Evolutionary conservation across 2,113 vertebrate genomes (phyloP).

Genomic region (Phocoena sinus): DNA sequence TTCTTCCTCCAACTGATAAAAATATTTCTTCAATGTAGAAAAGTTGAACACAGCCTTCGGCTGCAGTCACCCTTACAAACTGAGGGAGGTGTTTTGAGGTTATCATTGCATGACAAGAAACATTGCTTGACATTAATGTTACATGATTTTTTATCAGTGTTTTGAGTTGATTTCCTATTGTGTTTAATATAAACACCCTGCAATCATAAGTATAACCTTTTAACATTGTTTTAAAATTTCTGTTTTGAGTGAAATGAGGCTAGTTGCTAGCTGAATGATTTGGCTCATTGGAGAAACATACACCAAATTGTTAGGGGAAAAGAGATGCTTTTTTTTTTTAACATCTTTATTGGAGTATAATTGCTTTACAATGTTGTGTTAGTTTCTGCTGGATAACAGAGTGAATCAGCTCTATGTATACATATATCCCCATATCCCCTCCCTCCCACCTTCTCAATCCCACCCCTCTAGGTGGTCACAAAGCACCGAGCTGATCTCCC

Average conservation of each 20-base stretch:
- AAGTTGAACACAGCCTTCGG: slow-evolving; percentile 74
- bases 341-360: too few species aligned
- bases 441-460: too few species aligned
- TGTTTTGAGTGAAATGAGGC: slow-evolving; percentile 58
- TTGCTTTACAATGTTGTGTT: too few species aligned
- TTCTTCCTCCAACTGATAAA: slow-evolving; percentile 77
- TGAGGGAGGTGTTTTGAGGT: slow-evolving; percentile 79
- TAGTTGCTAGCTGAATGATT: slow-evolving; percentile 44
- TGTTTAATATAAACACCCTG: slow-evolving; percentile 67
- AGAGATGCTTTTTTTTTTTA: not conserved
- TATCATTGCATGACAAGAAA: slow-evolving; percentile 82
- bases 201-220: slow-evolving; percentile 53
- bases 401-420: too few species aligned
- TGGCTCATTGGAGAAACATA: not conserved
- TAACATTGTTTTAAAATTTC: slow-evolving; percentile 55
- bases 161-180: slow-evolving; percentile 88
- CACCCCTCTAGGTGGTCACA: too few species aligned
- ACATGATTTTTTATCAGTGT: slow-evolving; percentile 88
- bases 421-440: too few species aligned
- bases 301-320: not conserved
- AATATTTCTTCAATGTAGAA: slow-evolving; percentile 71
- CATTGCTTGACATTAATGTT: slow-evolving; percentile 86
- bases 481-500: too few species aligned
- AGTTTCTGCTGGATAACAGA: too few species aligned
- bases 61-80: slow-evolving; percentile 73